Evolutionary conservation across 2,113 vertebrate genomes (phyloP).

Genomic region (Daphoenositta chrysoptera): DNA sequence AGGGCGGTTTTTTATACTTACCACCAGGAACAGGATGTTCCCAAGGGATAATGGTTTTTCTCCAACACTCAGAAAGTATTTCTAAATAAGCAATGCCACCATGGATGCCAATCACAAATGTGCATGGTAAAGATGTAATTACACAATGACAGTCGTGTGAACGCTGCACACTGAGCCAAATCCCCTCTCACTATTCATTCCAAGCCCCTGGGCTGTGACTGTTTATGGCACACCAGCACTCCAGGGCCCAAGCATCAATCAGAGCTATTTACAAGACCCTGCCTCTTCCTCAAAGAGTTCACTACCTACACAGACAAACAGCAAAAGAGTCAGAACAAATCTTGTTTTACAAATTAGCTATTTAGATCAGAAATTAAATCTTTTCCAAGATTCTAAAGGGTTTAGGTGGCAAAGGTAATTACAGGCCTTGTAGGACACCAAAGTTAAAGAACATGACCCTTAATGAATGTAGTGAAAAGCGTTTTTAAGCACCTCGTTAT

Average conservation of each 20-base stretch:
- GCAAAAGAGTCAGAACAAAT: not conserved
- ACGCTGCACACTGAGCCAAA: not conserved
- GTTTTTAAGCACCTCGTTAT: not conserved
- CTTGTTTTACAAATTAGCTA: not conserved
- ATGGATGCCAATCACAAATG: constrained; percentile 1
- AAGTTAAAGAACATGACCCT: not conserved
- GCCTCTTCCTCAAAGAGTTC: not conserved
- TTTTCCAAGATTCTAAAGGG: not conserved
- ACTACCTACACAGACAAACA: not conserved
- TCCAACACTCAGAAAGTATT: not conserved
- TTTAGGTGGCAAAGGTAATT: not conserved
- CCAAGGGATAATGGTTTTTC: not conserved
- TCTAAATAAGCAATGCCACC: constrained; percentile 32
- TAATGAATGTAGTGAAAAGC: not conserved
- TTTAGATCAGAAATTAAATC: not conserved
- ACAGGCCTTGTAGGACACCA: not conserved
- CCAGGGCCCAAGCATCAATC: not conserved
- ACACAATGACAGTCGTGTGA: not conserved
- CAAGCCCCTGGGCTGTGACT: not conserved
- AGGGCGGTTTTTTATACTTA: not conserved
- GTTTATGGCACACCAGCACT: not conserved
- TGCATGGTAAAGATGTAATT: not conserved
- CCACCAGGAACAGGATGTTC: not conserved
- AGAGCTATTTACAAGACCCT: not conserved
- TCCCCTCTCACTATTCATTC: not conserved